phyloP scores from a whole-genome alignment of 1,140 invertebrate genomes.

The Lepidotrigona ventralis region DNA sequence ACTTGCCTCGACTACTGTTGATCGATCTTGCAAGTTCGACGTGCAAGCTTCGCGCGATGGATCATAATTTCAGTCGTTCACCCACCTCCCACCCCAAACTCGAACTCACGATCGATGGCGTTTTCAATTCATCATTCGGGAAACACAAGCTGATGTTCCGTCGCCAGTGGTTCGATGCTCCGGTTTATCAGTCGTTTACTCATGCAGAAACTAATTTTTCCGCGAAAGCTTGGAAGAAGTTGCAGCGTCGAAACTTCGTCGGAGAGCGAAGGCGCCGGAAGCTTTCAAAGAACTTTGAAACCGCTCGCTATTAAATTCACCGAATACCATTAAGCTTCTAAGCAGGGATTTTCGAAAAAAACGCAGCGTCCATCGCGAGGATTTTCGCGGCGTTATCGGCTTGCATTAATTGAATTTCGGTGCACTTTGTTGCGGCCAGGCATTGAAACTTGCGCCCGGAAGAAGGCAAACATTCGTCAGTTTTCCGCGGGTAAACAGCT shows the following conservation, averaged over 20 bases:
- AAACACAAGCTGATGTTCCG: neutral
- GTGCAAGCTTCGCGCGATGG: too few relatives aligned
- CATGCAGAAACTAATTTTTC: constrained; percentile 1
- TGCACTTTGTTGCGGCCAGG: constrained; percentile 57
- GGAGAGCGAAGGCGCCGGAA: neutral
- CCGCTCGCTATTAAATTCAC: neutral
- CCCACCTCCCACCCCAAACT: too few relatives aligned
- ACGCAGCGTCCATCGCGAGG: neutral
- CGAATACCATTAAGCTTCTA: neutral
- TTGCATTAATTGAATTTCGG: constrained; percentile 69
- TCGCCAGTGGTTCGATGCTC: neutral
- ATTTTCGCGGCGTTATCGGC: constrained; percentile 13
- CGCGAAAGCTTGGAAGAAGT: neutral
- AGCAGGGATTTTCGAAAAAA: neutral
- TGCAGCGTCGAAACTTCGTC: neutral
- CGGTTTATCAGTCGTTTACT: neutral
- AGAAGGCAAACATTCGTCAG: constrained; percentile 68
- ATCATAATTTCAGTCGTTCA: too few relatives aligned
- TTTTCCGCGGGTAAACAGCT: constrained; percentile 55
- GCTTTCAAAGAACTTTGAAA: constrained; percentile 15
- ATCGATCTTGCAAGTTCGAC: too few relatives aligned
- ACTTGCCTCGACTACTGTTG: too few relatives aligned
- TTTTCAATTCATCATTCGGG: too few relatives aligned
- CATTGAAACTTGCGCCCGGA: constrained; percentile 58
- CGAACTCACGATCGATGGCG: too few relatives aligned